Evolutionary conservation across 2,113 vertebrate genomes (phyloP).

Genomic region (Eubucco bourcierii): DNA sequence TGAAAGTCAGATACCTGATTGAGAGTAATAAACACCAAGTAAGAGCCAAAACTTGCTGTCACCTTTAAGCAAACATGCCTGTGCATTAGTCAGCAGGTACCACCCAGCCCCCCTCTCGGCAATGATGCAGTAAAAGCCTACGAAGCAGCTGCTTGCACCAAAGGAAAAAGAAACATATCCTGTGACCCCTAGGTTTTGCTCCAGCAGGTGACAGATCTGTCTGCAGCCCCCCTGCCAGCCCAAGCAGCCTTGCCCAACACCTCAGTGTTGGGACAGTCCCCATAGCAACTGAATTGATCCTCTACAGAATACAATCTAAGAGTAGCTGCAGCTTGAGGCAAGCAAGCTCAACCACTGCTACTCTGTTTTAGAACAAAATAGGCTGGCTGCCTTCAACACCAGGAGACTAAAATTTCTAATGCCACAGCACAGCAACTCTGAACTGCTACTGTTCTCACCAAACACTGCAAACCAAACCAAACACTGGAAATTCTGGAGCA

Average conservation of each 20-base stretch:
- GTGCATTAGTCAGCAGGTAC: rapidly evolving
- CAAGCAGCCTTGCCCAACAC: background rate
- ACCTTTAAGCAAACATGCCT: background rate
- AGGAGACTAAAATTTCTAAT: background rate
- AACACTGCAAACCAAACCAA: background rate
- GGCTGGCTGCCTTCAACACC: background rate
- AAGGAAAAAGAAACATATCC: background rate
- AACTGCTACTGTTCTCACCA: background rate
- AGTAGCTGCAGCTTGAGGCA: background rate
- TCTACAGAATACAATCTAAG: background rate
- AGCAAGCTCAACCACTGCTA: background rate
- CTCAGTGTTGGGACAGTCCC: background rate
- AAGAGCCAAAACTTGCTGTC: background rate
- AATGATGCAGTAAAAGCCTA: background rate
- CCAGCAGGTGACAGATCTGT: background rate
- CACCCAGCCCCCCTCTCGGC: background rate
- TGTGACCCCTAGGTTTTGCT: background rate
- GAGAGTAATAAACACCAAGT: background rate
- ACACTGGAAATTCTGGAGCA: background rate
- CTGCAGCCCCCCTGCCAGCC: background rate
- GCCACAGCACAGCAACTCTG: background rate
- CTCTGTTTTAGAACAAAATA: background rate
- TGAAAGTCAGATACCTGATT: background rate
- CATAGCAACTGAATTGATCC: background rate
- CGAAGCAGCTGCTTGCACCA: rapidly evolving